Percentiles rank a stretch among this genome's conserved stretches.
Conservation (phyloP, 2,113 vertebrate genomes). For the Hydrochoerus hydrochaeris region DNA sequence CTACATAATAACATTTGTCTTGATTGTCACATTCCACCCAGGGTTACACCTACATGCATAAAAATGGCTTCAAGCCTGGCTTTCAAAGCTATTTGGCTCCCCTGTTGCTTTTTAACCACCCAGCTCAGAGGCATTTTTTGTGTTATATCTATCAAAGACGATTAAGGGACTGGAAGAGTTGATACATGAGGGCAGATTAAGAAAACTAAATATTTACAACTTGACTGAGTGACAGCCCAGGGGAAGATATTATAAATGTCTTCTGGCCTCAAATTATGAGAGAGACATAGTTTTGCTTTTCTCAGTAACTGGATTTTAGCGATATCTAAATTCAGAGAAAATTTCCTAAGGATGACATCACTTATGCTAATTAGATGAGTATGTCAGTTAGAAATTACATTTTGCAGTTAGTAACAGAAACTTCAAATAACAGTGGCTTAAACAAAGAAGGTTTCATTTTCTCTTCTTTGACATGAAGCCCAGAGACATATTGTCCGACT, state of each 20-base stretch:
- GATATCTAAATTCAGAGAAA: constrained; percentile 42
- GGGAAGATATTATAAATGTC: constrained; percentile 14
- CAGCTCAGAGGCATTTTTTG: constrained; percentile 58
- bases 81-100: constrained; percentile 43
- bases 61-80: constrained; percentile 8
- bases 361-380: constrained; percentile 49
- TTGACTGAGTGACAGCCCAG: background rate
- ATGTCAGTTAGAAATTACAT: constrained; percentile 47
- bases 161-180: constrained; percentile 32
- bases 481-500: background rate
- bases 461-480: background rate
- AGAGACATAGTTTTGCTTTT: constrained; percentile 4
- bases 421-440: background rate
- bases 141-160: constrained; percentile 28
- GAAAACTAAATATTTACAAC: constrained; percentile 60
- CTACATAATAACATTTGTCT: constrained; percentile 46
- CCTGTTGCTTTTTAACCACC: constrained; percentile 55
- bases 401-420: constrained; percentile 31
- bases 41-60: constrained; percentile 24
- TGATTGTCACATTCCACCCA: constrained; percentile 68
- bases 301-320: constrained; percentile 17
- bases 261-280: background rate
- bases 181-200: constrained; percentile 62
- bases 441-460: constrained; percentile 3
- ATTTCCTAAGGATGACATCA: constrained; percentile 22